Evolutionary conservation across 2,797 vertebrate species (phyloP), one percentile per base, ranked within the genome.

Genomic region (Labroides dimidiatus): DNA sequence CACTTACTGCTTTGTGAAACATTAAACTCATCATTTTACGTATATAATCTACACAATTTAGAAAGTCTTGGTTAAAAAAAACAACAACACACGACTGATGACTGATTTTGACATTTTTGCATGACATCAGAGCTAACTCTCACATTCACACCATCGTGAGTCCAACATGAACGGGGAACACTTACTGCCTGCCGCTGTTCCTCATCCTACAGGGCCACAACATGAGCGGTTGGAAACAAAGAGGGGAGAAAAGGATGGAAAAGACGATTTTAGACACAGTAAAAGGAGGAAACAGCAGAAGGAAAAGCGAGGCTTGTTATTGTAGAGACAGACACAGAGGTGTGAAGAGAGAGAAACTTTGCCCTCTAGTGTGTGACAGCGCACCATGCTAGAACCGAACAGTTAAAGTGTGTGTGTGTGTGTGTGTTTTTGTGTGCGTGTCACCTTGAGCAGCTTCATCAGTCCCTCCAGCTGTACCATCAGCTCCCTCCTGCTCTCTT

Each of bases 111-210:
- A 53, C 33, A 33, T 65, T 44, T 37, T 17, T 36, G 70, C 10
- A 27, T 36, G 30, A 51, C 10, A 50, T 56, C 6, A 33, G 21
- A 17, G 17, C 17, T 48, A 33, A 58, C 53, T 57, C 21, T 16
- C 24, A 66, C 44, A 60, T 62, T 75, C 19, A 52, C 49, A 37
- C 36, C 43, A 54, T 10, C 8, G 12, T 27, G 30, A 65, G 62
- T 69, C 53, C 59, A 56, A 64, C 24, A 54, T 27, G 55, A 41
- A 33, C 10, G 60, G 23, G 44, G 75, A 42, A 68, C 82, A 99
- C 97, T 99, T 97, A 99, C 97, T 93, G 97, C 96, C 95, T 98
- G 97, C 69, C 96, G 97, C 85, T 97, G 97, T 59, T 99, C 97
- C 92, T 99, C 97, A 78, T 99, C 97, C 97, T 99, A 69, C 86